phyloP scores from a whole-genome alignment of 2,797 vertebrate species.

The Paguma larvata region DNA sequence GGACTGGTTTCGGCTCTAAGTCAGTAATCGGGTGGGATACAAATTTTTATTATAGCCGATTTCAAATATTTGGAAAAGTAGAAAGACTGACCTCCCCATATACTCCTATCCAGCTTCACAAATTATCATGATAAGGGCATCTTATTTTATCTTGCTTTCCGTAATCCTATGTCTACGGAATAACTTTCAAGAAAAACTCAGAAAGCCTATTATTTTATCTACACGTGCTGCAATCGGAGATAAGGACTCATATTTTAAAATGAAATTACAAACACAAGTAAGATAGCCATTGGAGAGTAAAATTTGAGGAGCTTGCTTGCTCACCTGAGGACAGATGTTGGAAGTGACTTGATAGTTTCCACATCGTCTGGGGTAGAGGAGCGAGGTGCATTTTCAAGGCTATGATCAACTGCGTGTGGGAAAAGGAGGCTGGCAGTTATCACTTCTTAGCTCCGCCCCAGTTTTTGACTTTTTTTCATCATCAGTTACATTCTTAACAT shows the following conservation, averaged over 20 bases:
- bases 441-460: neutral
- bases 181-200: neutral
- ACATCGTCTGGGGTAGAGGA: neutral
- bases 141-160: neutral
- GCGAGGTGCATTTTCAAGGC: neutral
- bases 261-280: neutral
- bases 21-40: neutral
- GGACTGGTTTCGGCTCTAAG: neutral
- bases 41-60: neutral
- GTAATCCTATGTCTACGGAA: neutral
- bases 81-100: neutral
- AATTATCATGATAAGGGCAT: neutral
- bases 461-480: neutral
- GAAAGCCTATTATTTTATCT: neutral
- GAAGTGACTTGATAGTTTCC: neutral
- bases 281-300: neutral
- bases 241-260: neutral
- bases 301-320: neutral
- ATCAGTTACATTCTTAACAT: neutral
- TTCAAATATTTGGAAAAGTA: neutral
- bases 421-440: neutral
- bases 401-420: too few species aligned
- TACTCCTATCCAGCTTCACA: neutral
- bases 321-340: neutral
- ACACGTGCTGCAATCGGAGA: neutral